Evolutionary conservation across 2,888 invertebrate species (phyloP), one percentile per base, ranked within the genome.

Genomic region (Andricus curvator): DNA sequence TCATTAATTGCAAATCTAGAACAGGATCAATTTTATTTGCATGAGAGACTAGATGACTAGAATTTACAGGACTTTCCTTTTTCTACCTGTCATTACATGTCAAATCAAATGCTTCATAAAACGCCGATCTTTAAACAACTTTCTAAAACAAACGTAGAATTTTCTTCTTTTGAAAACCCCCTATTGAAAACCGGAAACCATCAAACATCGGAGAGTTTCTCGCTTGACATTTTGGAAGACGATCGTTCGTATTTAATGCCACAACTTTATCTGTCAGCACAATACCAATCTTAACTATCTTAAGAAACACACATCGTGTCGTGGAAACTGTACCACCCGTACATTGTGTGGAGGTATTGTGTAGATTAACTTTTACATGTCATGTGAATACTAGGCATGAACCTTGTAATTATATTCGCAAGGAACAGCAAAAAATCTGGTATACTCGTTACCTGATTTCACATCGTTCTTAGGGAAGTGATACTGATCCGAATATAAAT

Each of bases 301-400:
- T 84, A 79, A 84, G 85, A 86, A 86, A 86, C 81, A 80, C 76
- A 51, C 78, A 48, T 67, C n/a, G 60, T 83, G 85, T 86, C 84
- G 85, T 87, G 87, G 86, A 87, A 87, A 87, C 83, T 85, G 85
- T 87, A 86, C 84, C 86, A 82, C 76, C 33, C 65, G 33, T 70
- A 51, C 64, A 65, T 64, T 64, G 64, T 64, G 22, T 64, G 15
- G 17, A 64, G 64, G 64, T 64, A 56, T 76, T 62, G 62, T 77
- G 62, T 13, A 33, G 20, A 44, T 48, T 44, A 22, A 29, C 51
- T 37, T 77, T 37, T 25, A 78, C 22, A 66, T 48, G 25, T 5
- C 48, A 76, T 76, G 51, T 76, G 76, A 76, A 44, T 9, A 77
- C 29, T 48, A 51, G 51, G 79, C 77, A 78, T 60, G 60, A 76